A percentile compares a stretch with the other conserved stretches of the same genome.
These are phyloP conservation scores for Paratrypauchen microcephalus DNA, from an alignment of 2,797 vertebrate genomes.

Conservation along the genomic window DNA sequence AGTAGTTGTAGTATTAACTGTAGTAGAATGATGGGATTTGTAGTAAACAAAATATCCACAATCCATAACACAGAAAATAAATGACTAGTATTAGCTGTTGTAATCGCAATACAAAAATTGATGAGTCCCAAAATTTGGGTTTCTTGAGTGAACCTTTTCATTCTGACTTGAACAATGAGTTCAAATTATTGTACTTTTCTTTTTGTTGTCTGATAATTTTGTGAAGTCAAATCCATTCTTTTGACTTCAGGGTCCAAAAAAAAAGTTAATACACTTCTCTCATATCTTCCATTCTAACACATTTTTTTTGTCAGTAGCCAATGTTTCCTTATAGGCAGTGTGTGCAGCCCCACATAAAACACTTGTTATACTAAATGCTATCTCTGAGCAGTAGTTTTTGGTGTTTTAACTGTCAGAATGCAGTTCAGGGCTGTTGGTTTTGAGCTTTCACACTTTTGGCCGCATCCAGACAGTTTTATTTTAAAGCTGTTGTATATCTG, in stretches of 20 bases:
- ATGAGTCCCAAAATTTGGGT: too few species aligned
- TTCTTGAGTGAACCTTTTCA: background rate
- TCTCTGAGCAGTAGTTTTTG: constrained; percentile 24
- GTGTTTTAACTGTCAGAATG: constrained; percentile 20
- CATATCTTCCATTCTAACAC: background rate
- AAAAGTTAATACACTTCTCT: constrained; percentile 23
- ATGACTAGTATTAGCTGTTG: background rate
- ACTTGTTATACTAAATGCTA: constrained; percentile 22
- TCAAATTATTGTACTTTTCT: background rate
- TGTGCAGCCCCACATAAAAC: constrained; percentile 26
- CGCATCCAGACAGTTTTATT: constrained; percentile 13
- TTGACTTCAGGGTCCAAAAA: constrained; percentile 5
- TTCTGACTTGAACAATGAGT: background rate
- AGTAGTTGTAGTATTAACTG: background rate
- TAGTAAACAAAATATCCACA: background rate
- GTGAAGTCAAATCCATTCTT: constrained; percentile 3
- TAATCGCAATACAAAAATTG: background rate
- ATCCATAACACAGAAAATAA: background rate
- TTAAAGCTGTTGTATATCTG: constrained; percentile 17
- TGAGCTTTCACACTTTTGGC: constrained; percentile 26
- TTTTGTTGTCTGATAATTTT: constrained; percentile 8
- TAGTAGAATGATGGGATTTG: background rate
- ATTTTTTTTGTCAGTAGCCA: constrained; percentile 14
- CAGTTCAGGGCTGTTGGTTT: constrained; percentile 15
- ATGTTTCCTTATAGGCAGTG: constrained; percentile 16